These are phyloP conservation scores for Turritopsis dohrnii DNA, from an alignment of 30 jellyfish, hydroid and myxozoan species.

Conservation along the genomic window DNA sequence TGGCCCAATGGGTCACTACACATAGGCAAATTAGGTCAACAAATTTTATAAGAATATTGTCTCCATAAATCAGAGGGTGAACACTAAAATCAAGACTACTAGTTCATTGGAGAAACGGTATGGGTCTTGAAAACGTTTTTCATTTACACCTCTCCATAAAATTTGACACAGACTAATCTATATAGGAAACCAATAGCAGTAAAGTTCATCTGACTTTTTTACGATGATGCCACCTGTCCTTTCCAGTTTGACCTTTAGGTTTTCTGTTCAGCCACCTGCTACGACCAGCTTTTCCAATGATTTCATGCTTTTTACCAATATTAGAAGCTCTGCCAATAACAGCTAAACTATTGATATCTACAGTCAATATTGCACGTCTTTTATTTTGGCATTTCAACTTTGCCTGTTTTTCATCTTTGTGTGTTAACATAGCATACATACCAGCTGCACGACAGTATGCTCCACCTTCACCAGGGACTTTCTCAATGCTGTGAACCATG, in stretches of 20 bases:
- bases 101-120: too few species aligned
- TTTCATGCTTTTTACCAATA: slow-evolving; percentile 55
- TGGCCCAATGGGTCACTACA: too few species aligned
- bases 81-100: too few species aligned
- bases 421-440: slow-evolving; percentile 61
- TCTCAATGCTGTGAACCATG: slow-evolving; percentile 80
- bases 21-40: too few species aligned
- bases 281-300: slow-evolving; percentile 98
- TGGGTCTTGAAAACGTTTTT: too few species aligned
- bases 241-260: slow-evolving; percentile 97
- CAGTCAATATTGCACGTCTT: slow-evolving; percentile 34
- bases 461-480: slow-evolving; percentile 91
- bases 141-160: not conserved
- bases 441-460: slow-evolving; percentile 85
- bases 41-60: too few species aligned
- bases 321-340: slow-evolving; percentile 90
- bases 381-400: slow-evolving; percentile 54
- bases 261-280: slow-evolving; percentile 92
- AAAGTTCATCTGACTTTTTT: slow-evolving; percentile 70
- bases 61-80: too few species aligned
- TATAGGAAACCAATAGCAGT: too few species aligned
- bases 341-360: slow-evolving; percentile 74
- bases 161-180: too few species aligned
- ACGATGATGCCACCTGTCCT: slow-evolving; percentile 84
- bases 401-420: slow-evolving; percentile 41